Evolutionary conservation across 2,113 vertebrate species (phyloP), one percentile per base, ranked within the genome.

Genomic region (Syngnathus floridae): DNA sequence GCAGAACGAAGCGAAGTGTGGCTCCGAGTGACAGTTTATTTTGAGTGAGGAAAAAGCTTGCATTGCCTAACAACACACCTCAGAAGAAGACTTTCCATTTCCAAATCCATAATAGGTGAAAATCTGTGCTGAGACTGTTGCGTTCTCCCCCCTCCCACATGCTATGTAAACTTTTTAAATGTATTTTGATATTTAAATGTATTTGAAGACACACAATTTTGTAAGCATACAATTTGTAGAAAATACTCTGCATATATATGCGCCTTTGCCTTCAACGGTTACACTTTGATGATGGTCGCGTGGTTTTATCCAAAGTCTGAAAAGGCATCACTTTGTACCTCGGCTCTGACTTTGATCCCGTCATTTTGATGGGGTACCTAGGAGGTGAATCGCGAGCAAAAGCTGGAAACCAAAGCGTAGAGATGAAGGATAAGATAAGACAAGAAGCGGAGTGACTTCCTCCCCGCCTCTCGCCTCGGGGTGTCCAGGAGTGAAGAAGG

Each of bases 391-490:
- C 69, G 71, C 36, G 66, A 67, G 59, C 51, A 66, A 75, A 56
- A 59, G 51, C 40, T 60, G 69, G 62, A 75, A 77, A 84, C 71
- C 64, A 80, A 85, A 78, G 76, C 43, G 46, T 74, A 73, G 72
- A 83, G 80, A 85, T 87, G 66, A 64, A 21, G 45, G 71, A 86
- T 89, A 80, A 88, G 71, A 86, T 89, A 80, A 88, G 55, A 87
- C 67, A 69, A 52, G 64, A 63, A 65, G 64, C 7, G 7, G 65
- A 72, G 64, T 65, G 74, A 82, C 57, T 72, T 40, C 82, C 81
- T 76, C 66, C 93, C 91, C 89, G 74, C 65, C 93, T 91, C 89
- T 51, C 84, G 80, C 80, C 92, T 94, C 70, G 61, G 65, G 87
- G 69, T 70, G 64, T 55, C 52, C 38, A 74, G 62, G 66, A 76